Conservation (phyloP, 2,113 vertebrate species). For the Cairina moschata region DNA sequence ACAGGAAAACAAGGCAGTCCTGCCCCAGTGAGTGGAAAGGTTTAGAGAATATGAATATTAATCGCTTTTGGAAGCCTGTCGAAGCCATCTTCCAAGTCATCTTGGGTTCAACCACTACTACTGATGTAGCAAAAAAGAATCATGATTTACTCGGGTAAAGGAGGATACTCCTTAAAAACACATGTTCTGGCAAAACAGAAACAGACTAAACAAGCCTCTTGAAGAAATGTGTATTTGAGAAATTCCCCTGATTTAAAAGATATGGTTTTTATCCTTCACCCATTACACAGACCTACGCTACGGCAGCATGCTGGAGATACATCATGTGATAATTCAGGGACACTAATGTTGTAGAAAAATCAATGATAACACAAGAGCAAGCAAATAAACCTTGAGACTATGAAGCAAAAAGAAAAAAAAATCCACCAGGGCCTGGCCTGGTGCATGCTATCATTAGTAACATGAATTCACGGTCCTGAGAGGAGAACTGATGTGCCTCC, state of each 20-base stretch:
- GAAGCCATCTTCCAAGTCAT: conserved; percentile 28
- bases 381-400: conserved; percentile 62
- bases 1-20: neutral
- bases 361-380: neutral
- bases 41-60: conserved; percentile 11
- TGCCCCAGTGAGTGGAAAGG: neutral
- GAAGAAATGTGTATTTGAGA: neutral
- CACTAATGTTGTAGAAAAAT: neutral
- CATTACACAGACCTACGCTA: neutral
- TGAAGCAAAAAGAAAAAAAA: neutral
- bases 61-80: neutral
- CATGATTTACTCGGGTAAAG: neutral
- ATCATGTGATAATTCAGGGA: conserved; percentile 29
- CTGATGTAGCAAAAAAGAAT: conserved; percentile 2
- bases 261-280: neutral
- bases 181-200: neutral
- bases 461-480: neutral
- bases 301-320: neutral
- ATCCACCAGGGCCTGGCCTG: neutral
- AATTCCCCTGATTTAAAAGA: neutral
- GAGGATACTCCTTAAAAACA: conserved; percentile 29
- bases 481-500: neutral
- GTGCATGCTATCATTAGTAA: neutral
- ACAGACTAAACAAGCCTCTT: conserved; percentile 43
- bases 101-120: neutral